Percentiles rank a stretch among this genome's conserved stretches.
These are phyloP conservation scores for Centruroides vittatus DNA, from an alignment of 1,140 invertebrate genomes.

Conservation along the genomic window DNA sequence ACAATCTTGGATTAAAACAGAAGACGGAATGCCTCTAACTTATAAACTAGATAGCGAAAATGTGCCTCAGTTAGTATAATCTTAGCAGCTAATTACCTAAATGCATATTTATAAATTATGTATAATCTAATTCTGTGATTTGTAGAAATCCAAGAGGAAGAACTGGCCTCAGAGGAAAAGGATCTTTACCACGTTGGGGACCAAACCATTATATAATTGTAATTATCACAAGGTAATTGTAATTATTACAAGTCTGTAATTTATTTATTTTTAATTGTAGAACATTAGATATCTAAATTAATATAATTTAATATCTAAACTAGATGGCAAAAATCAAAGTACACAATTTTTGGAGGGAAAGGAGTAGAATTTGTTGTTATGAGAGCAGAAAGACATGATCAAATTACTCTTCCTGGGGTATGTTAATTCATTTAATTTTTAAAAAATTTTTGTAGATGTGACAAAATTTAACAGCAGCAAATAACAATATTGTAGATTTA, in stretches of 20 bases:
- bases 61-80: constrained; percentile 12
- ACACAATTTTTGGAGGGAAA: neutral
- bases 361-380: constrained; percentile 19
- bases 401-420: constrained; percentile 17
- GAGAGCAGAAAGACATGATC: constrained; percentile 7
- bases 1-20: constrained; percentile 17
- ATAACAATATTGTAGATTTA: too few relatives aligned
- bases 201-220: constrained; percentile 32
- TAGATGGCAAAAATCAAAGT: constrained; percentile 19
- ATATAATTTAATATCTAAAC: neutral
- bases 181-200: constrained; percentile 32
- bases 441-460: neutral
- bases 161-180: constrained; percentile 33
- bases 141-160: constrained; percentile 31
- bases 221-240: constrained; percentile 11
- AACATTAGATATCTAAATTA: neutral
- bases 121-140: neutral
- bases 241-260: neutral
- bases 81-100: too few relatives aligned
- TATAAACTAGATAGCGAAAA: constrained; percentile 19
- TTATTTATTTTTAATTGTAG: neutral
- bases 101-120: too few relatives aligned
- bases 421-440: neutral
- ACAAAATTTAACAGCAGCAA: too few relatives aligned
- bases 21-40: constrained; percentile 8